A percentile compares a stretch with the other conserved stretches of the same genome.
Conservation (phyloP, 35 echinoderm and acorn worm genomes). For the Lytechinus pictus region DNA sequence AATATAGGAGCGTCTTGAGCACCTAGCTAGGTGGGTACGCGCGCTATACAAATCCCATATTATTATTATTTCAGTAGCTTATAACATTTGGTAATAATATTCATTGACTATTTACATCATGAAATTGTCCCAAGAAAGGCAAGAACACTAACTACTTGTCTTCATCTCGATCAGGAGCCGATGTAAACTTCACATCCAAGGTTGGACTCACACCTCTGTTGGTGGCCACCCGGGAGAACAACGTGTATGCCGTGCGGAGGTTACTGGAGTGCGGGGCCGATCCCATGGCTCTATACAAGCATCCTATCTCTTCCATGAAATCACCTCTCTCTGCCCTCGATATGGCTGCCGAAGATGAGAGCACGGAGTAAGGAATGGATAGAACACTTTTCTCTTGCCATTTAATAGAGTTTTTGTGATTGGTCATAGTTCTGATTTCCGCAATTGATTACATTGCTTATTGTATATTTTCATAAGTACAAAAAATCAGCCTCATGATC, state of each 20-base stretch:
- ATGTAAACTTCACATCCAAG: background rate
- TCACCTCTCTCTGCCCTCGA: background rate
- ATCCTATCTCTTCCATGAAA: background rate
- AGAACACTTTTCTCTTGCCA: no score
- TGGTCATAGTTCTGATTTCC: no score
- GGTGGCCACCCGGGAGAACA: background rate
- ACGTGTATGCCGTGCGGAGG: background rate
- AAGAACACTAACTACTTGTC: background rate
- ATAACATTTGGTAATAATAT: no score
- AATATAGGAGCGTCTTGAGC: no score
- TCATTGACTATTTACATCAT: no score
- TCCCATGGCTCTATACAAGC: background rate
- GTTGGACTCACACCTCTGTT: background rate
- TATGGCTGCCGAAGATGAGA: background rate
- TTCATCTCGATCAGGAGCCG: background rate
- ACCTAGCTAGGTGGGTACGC: no score
- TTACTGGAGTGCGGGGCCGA: slow-evolving; percentile 15
- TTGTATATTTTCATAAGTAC: no score
- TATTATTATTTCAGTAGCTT: no score
- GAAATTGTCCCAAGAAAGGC: background rate
- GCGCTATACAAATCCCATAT: no score
- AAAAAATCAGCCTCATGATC: no score
- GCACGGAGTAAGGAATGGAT: background rate
- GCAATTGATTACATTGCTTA: no score
- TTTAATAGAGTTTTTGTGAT: no score